Conservation (phyloP, 2,113 vertebrate species). For the Engystomops pustulosus region DNA sequence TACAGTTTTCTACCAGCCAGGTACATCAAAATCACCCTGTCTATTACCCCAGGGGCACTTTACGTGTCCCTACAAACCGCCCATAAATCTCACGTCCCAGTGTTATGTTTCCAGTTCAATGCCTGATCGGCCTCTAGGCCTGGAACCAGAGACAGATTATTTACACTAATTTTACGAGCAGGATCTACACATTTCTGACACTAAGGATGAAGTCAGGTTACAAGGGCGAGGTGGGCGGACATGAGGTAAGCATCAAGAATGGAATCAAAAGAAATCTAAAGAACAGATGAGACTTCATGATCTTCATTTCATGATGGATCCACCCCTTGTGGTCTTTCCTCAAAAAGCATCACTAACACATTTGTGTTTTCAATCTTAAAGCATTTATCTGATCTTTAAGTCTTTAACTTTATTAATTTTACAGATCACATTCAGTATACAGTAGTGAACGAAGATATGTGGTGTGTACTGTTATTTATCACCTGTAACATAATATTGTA, state of each 20-base stretch:
- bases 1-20: neutral
- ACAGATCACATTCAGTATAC: too few species aligned
- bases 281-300: too few species aligned
- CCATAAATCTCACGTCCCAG: neutral
- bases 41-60: neutral
- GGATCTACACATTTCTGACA: neutral
- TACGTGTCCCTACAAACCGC: neutral
- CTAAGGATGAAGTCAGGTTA: constrained; percentile 2
- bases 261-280: too few species aligned
- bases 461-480: neutral
- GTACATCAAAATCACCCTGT: neutral
- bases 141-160: constrained; percentile 23
- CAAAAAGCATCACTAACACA: too few species aligned
- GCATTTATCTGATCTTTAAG: too few species aligned
- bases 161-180: constrained; percentile 1
- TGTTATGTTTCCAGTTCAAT: constrained; percentile 17
- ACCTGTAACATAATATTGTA: neutral
- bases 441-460: too few species aligned
- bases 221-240: neutral
- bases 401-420: too few species aligned
- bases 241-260: neutral
- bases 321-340: too few species aligned
- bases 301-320: too few species aligned
- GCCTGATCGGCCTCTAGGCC: neutral
- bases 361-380: too few species aligned